A percentile compares a stretch with the other conserved stretches of the same genome.
These are phyloP conservation scores for Leucopsar rothschildi DNA, from an alignment of 2,113 vertebrate genomes.

Conservation along the genomic window DNA sequence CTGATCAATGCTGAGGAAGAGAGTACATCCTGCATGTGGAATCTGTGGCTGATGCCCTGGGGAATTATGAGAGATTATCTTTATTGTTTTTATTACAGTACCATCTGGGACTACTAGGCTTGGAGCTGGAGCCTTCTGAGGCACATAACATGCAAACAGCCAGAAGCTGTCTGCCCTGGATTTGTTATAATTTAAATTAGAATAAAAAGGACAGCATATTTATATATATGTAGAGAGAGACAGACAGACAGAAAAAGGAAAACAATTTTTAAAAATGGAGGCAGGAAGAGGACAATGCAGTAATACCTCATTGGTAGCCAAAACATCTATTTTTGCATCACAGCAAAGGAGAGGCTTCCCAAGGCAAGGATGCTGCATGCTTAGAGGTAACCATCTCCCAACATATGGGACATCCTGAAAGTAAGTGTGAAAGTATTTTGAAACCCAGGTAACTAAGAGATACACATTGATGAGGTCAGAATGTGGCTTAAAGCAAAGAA, in stretches of 20 bases:
- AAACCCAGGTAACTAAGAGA: background rate
- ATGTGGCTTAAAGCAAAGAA: background rate
- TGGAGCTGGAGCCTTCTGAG: background rate
- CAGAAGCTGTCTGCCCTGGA: background rate
- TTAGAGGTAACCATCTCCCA: background rate
- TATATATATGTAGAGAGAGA: too few species aligned
- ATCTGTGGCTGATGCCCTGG: background rate
- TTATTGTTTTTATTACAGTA: background rate
- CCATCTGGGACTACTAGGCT: background rate
- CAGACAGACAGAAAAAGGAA: background rate
- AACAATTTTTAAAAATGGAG: rapidly evolving
- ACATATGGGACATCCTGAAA: background rate
- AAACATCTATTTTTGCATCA: background rate
- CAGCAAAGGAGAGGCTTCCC: background rate
- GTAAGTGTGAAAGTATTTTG: background rate
- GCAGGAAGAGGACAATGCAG: background rate
- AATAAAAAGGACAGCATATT: background rate
- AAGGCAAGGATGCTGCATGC: background rate
- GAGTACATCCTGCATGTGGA: background rate
- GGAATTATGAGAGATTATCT: constrained; percentile 7
- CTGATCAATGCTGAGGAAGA: background rate
- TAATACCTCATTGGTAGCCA: rapidly evolving
- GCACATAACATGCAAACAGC: background rate
- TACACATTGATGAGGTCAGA: background rate
- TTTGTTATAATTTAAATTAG: background rate